Evolutionary conservation across 2,888 invertebrate genomes (phyloP).

Genomic region (Eutolmus rufibarbis): DNA sequence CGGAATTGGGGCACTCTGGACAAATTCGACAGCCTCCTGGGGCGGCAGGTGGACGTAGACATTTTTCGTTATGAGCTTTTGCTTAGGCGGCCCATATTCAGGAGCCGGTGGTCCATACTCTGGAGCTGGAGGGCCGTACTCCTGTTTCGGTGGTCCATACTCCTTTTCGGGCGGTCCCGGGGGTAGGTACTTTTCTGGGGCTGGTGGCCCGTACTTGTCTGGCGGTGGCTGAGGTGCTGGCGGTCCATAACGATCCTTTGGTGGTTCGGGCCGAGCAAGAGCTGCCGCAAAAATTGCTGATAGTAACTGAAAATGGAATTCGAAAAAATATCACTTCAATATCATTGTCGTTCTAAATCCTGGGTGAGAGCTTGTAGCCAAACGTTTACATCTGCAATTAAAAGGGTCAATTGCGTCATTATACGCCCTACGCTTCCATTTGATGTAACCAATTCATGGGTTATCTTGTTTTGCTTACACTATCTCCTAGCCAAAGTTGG

Average conservation of each 20-base stretch:
- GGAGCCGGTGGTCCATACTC: slow-evolving; percentile 59
- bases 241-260: slow-evolving; percentile 52
- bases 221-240: slow-evolving; percentile 50
- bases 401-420: background rate
- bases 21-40: slow-evolving; percentile 63
- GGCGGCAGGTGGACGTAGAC: slow-evolving; percentile 68
- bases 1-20: slow-evolving; percentile 61
- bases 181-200: slow-evolving; percentile 22
- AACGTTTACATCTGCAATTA: background rate
- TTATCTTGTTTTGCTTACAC: background rate
- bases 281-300: slow-evolving; percentile 60
- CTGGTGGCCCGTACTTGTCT: slow-evolving; percentile 53
- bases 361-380: background rate
- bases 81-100: slow-evolving; percentile 59
- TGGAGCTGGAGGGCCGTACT: slow-evolving; percentile 47
- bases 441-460: background rate
- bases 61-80: slow-evolving; percentile 61
- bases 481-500: background rate
- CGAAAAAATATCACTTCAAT: background rate
- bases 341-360: background rate
- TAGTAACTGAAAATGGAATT: slow-evolving; percentile 51
- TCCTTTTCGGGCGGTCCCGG: slow-evolving; percentile 40
- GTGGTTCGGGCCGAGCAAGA: slow-evolving; percentile 62
- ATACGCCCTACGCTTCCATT: background rate
- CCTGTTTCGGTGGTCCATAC: slow-evolving; percentile 51